A percentile compares a stretch with the other conserved stretches of the same genome.
phyloP scores from a whole-genome alignment of 2,797 vertebrate genomes.

The Hypotaenidia okinawae region DNA sequence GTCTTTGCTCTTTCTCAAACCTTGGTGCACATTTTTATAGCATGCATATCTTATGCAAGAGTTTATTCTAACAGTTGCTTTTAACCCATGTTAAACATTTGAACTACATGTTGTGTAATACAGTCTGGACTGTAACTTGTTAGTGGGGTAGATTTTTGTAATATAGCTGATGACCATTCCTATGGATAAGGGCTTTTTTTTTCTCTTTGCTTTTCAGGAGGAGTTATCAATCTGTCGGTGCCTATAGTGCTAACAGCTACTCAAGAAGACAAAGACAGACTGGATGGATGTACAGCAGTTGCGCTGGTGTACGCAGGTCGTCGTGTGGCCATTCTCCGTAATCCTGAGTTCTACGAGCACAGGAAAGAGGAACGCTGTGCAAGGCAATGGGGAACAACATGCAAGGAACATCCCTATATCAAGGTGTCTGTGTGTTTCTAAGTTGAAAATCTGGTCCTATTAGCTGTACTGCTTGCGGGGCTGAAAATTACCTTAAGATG shows the following conservation, averaged over 20 bases:
- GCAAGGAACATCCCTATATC: conserved; percentile 97
- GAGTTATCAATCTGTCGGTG: conserved; percentile 96
- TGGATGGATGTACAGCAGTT: conserved; percentile 90
- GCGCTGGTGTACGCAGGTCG: conserved; percentile 87
- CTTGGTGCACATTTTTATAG: background rate
- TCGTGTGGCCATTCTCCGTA: conserved; percentile 93
- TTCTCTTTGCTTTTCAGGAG: conserved; percentile 77
- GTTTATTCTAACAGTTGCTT: background rate
- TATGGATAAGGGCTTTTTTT: background rate
- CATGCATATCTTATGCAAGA: background rate
- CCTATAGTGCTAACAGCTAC: conserved; percentile 92
- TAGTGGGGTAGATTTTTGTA: background rate
- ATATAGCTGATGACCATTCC: background rate
- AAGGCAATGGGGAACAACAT: conserved; percentile 95
- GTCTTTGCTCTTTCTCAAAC: background rate
- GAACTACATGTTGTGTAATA: background rate
- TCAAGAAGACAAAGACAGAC: conserved; percentile 87
- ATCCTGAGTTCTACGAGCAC: conserved; percentile 95
- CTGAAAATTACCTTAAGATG: background rate
- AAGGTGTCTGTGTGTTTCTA: conserved; percentile 80
- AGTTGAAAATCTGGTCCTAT: background rate
- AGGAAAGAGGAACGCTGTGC: conserved; percentile 97
- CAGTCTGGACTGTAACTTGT: background rate
- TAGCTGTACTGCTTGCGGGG: background rate
- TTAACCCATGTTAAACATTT: background rate